Conservation (phyloP, 1,140 invertebrate species). For the Drosophila bipectinata region DNA sequence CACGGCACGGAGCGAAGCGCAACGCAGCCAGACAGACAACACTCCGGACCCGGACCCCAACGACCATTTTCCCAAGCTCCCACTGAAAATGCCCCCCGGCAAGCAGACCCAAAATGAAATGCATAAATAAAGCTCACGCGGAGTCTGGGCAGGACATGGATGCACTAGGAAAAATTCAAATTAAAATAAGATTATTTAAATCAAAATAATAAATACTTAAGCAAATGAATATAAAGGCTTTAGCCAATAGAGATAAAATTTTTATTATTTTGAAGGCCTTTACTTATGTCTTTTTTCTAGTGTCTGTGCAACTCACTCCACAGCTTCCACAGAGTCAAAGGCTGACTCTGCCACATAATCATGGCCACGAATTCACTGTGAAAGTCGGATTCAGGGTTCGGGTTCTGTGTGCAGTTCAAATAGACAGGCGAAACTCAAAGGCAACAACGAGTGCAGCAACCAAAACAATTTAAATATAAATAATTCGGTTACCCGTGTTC, state of each 20-base stretch:
- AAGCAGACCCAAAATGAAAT: constrained; percentile 72
- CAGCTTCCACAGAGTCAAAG: constrained; percentile 51
- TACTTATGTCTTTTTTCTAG: not conserved
- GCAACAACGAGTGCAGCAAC: constrained; percentile 58
- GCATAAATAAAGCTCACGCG: constrained; percentile 76
- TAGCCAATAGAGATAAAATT: not conserved
- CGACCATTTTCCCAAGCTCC: not conserved
- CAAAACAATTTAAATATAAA: constrained; percentile 82
- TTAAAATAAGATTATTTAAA: no score
- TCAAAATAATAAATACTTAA: no score
- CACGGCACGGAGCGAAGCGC: constrained; percentile 20
- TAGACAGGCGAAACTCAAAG: constrained; percentile 59
- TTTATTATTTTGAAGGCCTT: not conserved
- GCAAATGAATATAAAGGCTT: no score
- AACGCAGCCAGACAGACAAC: constrained; percentile 31
- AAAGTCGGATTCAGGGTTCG: constrained; percentile 7
- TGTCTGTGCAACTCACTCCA: not conserved
- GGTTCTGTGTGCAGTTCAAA: constrained; percentile 46
- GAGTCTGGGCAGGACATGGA: constrained; percentile 47
- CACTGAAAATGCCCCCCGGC: constrained; percentile 11
- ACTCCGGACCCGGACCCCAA: constrained; percentile 1
- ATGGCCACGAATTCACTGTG: constrained; percentile 51
- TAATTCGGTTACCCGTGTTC: constrained; percentile 79
- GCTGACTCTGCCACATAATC: constrained; percentile 73
- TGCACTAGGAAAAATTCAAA: constrained; percentile 3